A percentile compares a stretch with the other conserved stretches of the same genome.
These are phyloP conservation scores for Crotalus horridus DNA, from an alignment of 2,113 vertebrate genomes.

Conservation along the genomic window DNA sequence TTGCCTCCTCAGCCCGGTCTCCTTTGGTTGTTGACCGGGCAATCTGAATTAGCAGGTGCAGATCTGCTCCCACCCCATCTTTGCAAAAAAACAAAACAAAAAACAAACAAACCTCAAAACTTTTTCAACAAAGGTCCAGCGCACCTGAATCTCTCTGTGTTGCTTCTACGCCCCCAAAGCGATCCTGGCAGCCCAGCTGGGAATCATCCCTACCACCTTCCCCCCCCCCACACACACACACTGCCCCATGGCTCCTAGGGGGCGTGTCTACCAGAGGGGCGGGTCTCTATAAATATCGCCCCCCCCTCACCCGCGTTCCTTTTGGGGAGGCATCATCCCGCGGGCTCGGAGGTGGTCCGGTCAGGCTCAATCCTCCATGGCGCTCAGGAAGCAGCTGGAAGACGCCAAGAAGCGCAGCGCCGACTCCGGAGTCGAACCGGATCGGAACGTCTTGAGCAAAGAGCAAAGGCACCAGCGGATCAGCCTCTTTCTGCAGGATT, in stretches of 20 bases:
- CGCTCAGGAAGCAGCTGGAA: not conserved
- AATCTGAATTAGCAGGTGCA: not conserved
- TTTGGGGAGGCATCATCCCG: not conserved
- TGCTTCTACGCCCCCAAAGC: not conserved
- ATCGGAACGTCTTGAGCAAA: constrained; percentile 26
- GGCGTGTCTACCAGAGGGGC: not conserved
- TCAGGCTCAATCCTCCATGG: constrained; percentile 9
- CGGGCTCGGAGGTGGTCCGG: not conserved
- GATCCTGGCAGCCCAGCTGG: not conserved
- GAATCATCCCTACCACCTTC: accelerated
- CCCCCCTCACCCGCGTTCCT: not conserved
- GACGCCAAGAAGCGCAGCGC: constrained; percentile 22
- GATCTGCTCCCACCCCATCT: not conserved
- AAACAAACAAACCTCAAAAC: not conserved
- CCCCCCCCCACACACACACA: accelerated
- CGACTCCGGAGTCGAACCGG: constrained; percentile 45
- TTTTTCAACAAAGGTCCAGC: not conserved
- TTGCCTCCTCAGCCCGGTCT: not conserved
- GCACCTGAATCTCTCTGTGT: not conserved
- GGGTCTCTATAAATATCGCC: not conserved
- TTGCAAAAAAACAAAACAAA: not conserved
- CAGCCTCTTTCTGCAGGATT: constrained; percentile 76
- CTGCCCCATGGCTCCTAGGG: not conserved
- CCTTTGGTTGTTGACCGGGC: not conserved
- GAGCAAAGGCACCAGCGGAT: constrained; percentile 59